Evolutionary conservation across 2,888 invertebrate species (phyloP), one percentile per base, ranked within the genome.

Genomic region (Phengaris arion): DNA sequence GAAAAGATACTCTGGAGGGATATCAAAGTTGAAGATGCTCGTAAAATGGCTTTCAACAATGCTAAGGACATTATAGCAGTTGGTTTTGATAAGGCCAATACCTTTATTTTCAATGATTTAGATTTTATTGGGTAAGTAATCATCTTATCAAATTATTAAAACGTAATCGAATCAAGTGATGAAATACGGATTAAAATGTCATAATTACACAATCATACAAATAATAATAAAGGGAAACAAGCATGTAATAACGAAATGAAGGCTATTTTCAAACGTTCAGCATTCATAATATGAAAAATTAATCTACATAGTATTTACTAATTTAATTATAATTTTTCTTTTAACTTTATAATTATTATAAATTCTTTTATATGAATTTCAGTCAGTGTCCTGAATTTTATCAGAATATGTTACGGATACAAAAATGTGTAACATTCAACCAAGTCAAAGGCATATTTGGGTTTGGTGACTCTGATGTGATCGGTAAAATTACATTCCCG

Each of bases 391-490:
- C 98, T 68, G 96, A 96, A 10, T 98, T 99, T 91, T 99, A 99
- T 89, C 96, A 96, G 83, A 99, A 98, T 86, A 97, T 99, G 94
- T 95, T 98, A 48, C 94, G 97, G 81, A 97, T 99, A 84, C 98
- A 99, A 89, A 98, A 97, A 87, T 96, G 97, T 84, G 98, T 99
- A 15, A 99, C 99, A 0, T 98, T 97, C 85, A 99, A 99, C 90
- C 99, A 99, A 92, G 98, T 98, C 2, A 98, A 98, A 87, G 98
- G 98, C 6, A 99, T 99, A 80, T 99, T 99, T 89, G 99, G 99
- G 0, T 99, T 99, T 86, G 97, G 96, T 0, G 99, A 99, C 83
- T 98, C 98, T 78, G 98, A 98, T 90, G 96, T 97, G 77, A 98
- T 99, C 83, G 99, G 99, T 74, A 99, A 99, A 95, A 98, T 99